Conservation (phyloP, 2,113 vertebrate species). For the Oncorhynchus tshawytscha region DNA sequence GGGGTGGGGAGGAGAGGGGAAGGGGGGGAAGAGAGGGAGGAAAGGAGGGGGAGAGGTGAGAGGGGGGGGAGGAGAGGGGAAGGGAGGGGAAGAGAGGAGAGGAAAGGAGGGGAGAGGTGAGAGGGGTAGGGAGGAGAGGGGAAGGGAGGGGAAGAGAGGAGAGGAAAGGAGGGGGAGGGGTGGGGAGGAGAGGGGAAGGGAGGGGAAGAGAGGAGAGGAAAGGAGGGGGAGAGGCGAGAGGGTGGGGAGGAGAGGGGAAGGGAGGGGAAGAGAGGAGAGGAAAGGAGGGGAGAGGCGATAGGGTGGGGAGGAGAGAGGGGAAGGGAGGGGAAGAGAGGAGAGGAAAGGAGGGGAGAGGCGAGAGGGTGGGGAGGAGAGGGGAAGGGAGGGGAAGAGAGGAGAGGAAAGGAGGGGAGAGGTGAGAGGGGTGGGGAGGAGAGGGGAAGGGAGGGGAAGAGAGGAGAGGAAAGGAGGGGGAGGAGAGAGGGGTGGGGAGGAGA, state of each 20-base stretch:
- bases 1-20: too few relatives aligned
- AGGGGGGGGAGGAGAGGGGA: too few relatives aligned
- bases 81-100: accelerated
- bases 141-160: accelerated
- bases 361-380: too few relatives aligned
- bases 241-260: background rate
- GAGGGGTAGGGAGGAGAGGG: too few relatives aligned
- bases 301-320: constrained; percentile 20
- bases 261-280: too few relatives aligned
- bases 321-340: constrained; percentile 33
- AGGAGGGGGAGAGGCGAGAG: background rate
- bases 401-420: too few relatives aligned
- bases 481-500: background rate
- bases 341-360: too few relatives aligned
- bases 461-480: constrained; percentile 20
- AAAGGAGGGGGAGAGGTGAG: too few relatives aligned
- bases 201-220: constrained; percentile 35
- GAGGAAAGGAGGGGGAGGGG: accelerated
- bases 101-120: accelerated
- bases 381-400: too few relatives aligned
- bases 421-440: too few relatives aligned
- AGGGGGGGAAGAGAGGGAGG: too few relatives aligned
- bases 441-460: too few relatives aligned
- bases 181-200: accelerated
- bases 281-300: background rate